Conservation (phyloP, 2,113 vertebrate species). For the Stictonetta naevosa region DNA sequence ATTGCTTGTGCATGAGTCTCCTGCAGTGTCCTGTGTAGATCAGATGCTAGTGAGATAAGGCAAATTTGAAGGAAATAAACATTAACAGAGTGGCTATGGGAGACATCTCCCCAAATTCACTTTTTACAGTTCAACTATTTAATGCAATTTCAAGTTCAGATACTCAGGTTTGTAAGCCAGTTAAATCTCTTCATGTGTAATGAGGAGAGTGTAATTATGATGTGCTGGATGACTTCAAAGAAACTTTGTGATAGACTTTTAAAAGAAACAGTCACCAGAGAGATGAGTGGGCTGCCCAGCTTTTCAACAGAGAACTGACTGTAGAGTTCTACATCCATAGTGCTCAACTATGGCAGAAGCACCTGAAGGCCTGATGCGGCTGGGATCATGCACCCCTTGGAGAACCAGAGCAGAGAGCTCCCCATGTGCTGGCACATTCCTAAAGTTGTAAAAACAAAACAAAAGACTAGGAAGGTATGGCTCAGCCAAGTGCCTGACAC, state of each 20-base stretch:
- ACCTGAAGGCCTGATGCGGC: neutral
- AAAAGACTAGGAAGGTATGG: neutral
- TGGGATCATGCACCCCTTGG: neutral
- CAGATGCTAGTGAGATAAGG: neutral
- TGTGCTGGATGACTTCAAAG: neutral
- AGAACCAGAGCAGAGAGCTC: neutral
- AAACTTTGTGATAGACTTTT: neutral
- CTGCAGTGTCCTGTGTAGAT: neutral
- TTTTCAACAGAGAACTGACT: neutral
- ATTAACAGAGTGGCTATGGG: neutral
- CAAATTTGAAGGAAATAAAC: neutral
- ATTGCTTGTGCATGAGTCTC: neutral
- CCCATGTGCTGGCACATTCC: neutral
- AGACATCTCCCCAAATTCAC: neutral
- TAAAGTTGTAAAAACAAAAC: neutral
- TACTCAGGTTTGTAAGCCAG: neutral
- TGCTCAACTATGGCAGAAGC: neutral
- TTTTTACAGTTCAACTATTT: too few species aligned
- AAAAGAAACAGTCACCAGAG: neutral
- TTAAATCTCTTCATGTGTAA: neutral
- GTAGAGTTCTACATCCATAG: neutral
- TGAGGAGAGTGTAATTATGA: neutral
- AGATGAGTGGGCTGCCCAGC: neutral
- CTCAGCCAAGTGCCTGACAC: neutral
- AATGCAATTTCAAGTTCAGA: neutral